Percentiles rank a stretch among this genome's conserved stretches.
Conservation (phyloP, 2,888 invertebrate genomes). For the Oxystoma pomonae region DNA sequence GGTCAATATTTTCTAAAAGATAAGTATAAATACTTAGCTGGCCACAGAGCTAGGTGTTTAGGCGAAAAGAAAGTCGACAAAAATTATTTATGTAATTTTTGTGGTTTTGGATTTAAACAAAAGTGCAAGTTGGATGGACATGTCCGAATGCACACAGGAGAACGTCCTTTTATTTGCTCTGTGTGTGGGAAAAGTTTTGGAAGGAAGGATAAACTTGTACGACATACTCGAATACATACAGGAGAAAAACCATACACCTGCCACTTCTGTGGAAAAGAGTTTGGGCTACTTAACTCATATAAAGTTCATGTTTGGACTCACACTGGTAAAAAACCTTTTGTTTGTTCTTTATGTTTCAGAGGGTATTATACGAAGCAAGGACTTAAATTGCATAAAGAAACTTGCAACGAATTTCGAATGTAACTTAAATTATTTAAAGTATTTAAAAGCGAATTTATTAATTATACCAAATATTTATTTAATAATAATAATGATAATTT, state of each 20-base stretch:
- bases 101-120: not conserved
- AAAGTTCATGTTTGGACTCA: not conserved
- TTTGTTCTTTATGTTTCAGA: slow-evolving; percentile 29
- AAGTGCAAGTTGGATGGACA: not conserved
- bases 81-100: not conserved
- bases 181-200: not conserved
- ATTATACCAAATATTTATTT: too few species aligned
- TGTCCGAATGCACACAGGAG: not conserved
- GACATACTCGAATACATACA: not conserved
- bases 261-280: not conserved
- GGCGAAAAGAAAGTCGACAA: not conserved
- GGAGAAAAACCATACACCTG: not conserved
- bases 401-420: too few species aligned
- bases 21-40: not conserved
- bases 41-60: not conserved
- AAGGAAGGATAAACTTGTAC: not conserved
- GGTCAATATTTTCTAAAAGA: not conserved
- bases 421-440: too few species aligned
- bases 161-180: not conserved
- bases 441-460: too few species aligned
- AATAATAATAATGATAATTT: too few species aligned
- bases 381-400: slow-evolving; percentile 35
- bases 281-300: not conserved
- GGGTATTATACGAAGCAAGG: slow-evolving; percentile 37
- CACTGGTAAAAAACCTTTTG: not conserved